Evolutionary conservation across 2,113 vertebrate genomes (phyloP).

Genomic region (Entelurus aequoreus): DNA sequence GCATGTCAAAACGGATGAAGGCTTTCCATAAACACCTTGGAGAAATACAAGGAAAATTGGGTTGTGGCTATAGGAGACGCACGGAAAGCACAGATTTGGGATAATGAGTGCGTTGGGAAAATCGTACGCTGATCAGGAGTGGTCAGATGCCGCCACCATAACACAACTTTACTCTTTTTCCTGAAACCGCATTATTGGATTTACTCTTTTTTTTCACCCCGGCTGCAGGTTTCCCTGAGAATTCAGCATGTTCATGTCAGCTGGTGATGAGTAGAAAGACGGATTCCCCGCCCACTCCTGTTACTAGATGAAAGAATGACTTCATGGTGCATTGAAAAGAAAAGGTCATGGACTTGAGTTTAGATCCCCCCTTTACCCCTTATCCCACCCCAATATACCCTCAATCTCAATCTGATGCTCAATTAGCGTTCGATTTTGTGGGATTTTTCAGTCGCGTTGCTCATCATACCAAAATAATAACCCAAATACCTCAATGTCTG

Average conservation of each 20-base stretch:
- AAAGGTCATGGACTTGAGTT: constrained; percentile 43
- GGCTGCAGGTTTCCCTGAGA: constrained; percentile 14
- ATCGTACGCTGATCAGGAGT: constrained; percentile 25
- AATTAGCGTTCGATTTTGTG: constrained; percentile 57
- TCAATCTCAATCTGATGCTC: constrained; percentile 44
- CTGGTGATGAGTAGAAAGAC: constrained; percentile 14
- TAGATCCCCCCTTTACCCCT: constrained; percentile 6
- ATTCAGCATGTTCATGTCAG: constrained; percentile 28
- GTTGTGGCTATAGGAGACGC: constrained; percentile 39
- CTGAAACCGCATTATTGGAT: constrained; percentile 41
- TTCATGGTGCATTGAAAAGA: constrained; percentile 41
- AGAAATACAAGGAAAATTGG: constrained; percentile 49
- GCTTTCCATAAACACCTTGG: constrained; percentile 65
- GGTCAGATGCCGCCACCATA: constrained; percentile 13
- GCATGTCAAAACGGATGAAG: constrained; percentile 42
- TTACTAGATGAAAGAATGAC: constrained; percentile 37
- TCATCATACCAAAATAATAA: constrained; percentile 58
- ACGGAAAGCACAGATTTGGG: constrained; percentile 19
- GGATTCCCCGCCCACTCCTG: constrained; percentile 10
- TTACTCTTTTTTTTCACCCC: constrained; percentile 25
- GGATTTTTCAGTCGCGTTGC: constrained; percentile 49
- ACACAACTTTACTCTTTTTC: constrained; percentile 19
- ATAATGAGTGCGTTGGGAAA: constrained; percentile 42
- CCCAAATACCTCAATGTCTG: constrained; percentile 64
- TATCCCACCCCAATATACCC: not conserved